These are phyloP conservation scores for Ooceraea biroi DNA, from an alignment of 1,140 invertebrate species.

Conservation along the genomic window DNA sequence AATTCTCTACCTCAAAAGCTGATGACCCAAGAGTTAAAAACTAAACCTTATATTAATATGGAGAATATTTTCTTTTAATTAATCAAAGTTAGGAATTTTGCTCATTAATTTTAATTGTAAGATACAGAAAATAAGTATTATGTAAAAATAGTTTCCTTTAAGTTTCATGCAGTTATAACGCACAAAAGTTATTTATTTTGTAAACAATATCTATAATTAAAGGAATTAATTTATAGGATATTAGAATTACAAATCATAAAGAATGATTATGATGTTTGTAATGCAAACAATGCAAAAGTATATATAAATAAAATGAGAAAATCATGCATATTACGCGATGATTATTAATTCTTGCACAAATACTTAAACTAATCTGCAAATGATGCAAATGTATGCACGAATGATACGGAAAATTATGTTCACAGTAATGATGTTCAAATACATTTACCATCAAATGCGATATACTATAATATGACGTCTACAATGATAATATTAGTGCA, in stretches of 20 bases:
- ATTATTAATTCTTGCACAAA: constrained; percentile 13
- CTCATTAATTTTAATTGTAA: background rate
- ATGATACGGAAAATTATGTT: background rate
- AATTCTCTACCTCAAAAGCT: constrained; percentile 12
- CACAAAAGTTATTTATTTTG: background rate
- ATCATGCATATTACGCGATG: background rate
- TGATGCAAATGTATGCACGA: background rate
- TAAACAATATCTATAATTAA: background rate
- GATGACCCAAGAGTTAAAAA: background rate
- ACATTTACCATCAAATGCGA: background rate
- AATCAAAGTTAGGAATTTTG: background rate
- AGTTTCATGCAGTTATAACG: background rate
- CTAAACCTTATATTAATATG: background rate
- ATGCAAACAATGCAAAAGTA: background rate
- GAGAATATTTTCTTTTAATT: background rate
- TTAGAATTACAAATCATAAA: background rate
- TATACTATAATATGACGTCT: background rate
- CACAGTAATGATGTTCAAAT: background rate
- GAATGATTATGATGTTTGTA: background rate
- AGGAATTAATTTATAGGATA: background rate
- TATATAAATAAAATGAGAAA: no score
- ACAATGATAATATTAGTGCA: background rate
- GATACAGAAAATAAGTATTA: background rate
- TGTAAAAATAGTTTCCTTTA: background rate
- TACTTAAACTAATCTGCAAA: background rate